Evolutionary conservation across 2,797 vertebrate species (phyloP).

Genomic region (Falco cherrug): DNA sequence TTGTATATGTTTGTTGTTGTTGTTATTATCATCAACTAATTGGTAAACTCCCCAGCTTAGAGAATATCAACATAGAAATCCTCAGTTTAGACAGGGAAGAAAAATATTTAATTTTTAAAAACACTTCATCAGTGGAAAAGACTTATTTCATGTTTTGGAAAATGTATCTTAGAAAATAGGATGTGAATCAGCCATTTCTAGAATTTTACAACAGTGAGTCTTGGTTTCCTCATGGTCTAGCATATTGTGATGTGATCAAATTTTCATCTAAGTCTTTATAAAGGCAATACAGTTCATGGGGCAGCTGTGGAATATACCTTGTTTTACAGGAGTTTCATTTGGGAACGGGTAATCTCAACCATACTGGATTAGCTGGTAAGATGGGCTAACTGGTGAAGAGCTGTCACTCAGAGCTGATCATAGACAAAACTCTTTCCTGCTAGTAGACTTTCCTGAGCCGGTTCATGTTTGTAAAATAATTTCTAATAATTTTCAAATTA

Average conservation of each 20-base stretch:
- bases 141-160: not conserved
- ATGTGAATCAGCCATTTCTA: not conserved
- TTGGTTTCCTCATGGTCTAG: not conserved
- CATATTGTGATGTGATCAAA: rapidly evolving
- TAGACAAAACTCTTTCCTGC: not conserved
- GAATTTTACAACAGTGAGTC: not conserved
- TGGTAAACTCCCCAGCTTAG: not conserved
- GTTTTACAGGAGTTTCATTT: not conserved
- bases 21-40: not conserved
- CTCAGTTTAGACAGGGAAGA: not conserved
- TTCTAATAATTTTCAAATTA: not conserved
- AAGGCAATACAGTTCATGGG: not conserved
- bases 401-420: not conserved
- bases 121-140: not conserved
- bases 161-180: not conserved
- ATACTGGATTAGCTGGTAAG: not conserved
- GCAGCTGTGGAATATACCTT: not conserved
- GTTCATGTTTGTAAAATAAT: not conserved
- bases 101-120: not conserved
- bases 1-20: not conserved
- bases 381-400: not conserved
- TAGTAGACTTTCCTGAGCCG: not conserved
- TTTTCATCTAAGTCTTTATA: not conserved
- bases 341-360: not conserved
- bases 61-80: not conserved